Evolutionary conservation across 2,888 invertebrate species (phyloP), one percentile per base, ranked within the genome.

Genomic region (Aleiodes alternator): DNA sequence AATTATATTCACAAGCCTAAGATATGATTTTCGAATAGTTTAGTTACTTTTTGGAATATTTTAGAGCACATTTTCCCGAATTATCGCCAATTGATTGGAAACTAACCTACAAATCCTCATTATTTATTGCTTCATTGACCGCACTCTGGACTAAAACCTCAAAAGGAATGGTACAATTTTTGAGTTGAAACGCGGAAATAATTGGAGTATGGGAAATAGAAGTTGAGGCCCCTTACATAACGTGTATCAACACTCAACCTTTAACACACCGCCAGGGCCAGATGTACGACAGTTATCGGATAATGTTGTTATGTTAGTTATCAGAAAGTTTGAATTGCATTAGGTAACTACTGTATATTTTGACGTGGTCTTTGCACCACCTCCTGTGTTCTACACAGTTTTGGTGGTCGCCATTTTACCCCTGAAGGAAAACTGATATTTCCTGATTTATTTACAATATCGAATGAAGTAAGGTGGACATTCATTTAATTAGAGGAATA

Each of bases 271-370:
- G 31, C 72, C 23, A 50, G n/a, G 53, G 11, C 72, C 79, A 78
- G 76, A 75, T 78, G 76, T 69, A 57, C 78, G 81, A 86, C 83
- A 82, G 83, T 84, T 82, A 82, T 82, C 82, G 80, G 82, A 82
- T 84, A 86, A 86, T 85, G 82, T 82, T 76, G 84, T 86, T 84
- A 82, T 77, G 74, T 81, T 82, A 83, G 85, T 86, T 86, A 81
- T 80, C 78, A 79, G 74, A 82, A 34, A 85, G 83, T 84, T 85
- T 80, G 79, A 81, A 83, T 84, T 82, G 78, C 80, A 82, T 86
- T 85, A 86, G 75, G 79, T 80, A 80, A 81, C 81, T 80, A 73
- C 43, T 76, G 73, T 79, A 81, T 84, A 84, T 85, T 82, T 80
- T 78, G 78, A 51, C 72, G 59, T 61, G 59, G 29, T 73, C 55